Evolutionary conservation across 1,140 invertebrate genomes (phyloP).

Genomic region (Samia ricini): DNA sequence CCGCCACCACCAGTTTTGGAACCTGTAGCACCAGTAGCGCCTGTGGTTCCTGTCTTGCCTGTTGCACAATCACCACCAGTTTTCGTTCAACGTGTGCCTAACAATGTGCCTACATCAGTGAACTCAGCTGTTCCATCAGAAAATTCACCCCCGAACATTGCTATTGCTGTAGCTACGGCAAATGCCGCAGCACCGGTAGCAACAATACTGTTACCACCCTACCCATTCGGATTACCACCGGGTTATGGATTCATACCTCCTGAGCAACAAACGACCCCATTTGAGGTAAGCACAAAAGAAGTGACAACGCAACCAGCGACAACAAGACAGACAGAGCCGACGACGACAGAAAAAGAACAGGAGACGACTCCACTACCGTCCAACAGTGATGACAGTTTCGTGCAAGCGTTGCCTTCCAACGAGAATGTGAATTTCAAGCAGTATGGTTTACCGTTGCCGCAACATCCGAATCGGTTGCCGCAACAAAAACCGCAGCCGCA

Average conservation of each 20-base stretch:
- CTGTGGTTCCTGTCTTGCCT: conserved; percentile 16
- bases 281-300: conserved; percentile 44
- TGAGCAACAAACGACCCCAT: conserved; percentile 33
- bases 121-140: conserved; percentile 31
- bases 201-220: conserved; percentile 62
- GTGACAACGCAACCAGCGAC: conserved; percentile 39
- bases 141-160: conserved; percentile 47
- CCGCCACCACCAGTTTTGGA: conserved; percentile 22
- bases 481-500: conserved; percentile 3
- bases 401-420: conserved; percentile 56
- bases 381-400: conserved; percentile 54
- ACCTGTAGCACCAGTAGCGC: conserved; percentile 31
- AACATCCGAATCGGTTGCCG: conserved; percentile 8
- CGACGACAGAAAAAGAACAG: conserved; percentile 39
- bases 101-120: conserved; percentile 13
- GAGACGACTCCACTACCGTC: conserved; percentile 48
- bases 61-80: conserved; percentile 25
- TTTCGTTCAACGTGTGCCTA: conserved; percentile 23
- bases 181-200: conserved; percentile 63
- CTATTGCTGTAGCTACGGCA: conserved; percentile 64
- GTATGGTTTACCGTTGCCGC: conserved; percentile 7
- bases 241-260: conserved; percentile 49
- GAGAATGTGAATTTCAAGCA: conserved; percentile 55
- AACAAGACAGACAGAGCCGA: conserved; percentile 24
- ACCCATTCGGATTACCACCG: conserved; percentile 60